These are phyloP conservation scores for Brachionus asplanchnoidis DNA, from an alignment of 1,140 invertebrate species.

Conservation along the genomic window DNA sequence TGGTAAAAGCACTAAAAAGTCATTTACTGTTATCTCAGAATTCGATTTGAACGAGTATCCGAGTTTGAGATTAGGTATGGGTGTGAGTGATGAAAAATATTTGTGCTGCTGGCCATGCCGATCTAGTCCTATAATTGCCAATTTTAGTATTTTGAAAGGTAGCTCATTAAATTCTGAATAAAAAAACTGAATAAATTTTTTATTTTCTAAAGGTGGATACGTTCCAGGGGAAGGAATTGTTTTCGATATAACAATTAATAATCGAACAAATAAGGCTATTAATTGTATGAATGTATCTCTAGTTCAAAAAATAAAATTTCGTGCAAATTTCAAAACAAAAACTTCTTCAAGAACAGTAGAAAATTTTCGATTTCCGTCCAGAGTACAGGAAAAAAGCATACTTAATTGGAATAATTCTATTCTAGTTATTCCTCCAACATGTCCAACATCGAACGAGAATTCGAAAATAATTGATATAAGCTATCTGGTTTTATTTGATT, in stretches of 20 bases:
- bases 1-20: slow-evolving; percentile 47
- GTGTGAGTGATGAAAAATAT: slow-evolving; percentile 28
- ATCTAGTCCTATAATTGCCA: slow-evolving; percentile 18
- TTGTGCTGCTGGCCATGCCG: neutral
- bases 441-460: neutral
- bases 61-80: neutral
- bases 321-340: neutral
- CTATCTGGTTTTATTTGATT: slow-evolving; percentile 9
- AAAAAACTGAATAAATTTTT: neutral
- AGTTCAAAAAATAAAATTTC: slow-evolving; percentile 9
- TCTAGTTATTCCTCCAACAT: neutral
- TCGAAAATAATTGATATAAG: slow-evolving; percentile 9
- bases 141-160: slow-evolving; percentile 28
- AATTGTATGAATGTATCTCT: neutral
- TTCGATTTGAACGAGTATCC: slow-evolving; percentile 49
- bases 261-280: neutral
- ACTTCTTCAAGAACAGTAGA: neutral
- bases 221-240: slow-evolving; percentile 26
- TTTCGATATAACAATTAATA: neutral
- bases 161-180: neutral
- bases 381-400: neutral
- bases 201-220: neutral
- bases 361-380: neutral
- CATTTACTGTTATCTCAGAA: slow-evolving; percentile 50
- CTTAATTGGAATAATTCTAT: slow-evolving; percentile 16